phyloP scores from a whole-genome alignment of 1,140 invertebrate species.

The Monomorium pharaonis region DNA sequence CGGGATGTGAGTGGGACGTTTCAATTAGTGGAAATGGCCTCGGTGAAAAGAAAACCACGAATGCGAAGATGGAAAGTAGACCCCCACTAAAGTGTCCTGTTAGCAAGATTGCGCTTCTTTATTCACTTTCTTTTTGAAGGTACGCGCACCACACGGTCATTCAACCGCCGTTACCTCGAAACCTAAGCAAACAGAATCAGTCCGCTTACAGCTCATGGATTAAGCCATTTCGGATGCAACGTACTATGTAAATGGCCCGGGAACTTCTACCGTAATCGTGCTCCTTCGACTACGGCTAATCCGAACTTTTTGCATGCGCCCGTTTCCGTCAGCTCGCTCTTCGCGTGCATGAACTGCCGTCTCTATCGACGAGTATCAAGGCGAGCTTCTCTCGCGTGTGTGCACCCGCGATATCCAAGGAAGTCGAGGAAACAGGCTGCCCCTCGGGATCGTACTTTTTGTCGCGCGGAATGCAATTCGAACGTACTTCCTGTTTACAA shows the following conservation, averaged over 20 bases:
- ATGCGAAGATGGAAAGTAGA: constrained; percentile 32
- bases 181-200: constrained; percentile 31
- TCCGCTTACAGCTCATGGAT: not conserved
- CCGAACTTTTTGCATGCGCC: not conserved
- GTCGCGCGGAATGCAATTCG: constrained; percentile 34
- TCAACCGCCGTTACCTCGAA: constrained; percentile 27
- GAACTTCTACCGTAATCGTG: constrained; percentile 19
- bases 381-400: not conserved
- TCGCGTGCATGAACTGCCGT: not conserved
- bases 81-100: constrained; percentile 2
- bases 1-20: not conserved
- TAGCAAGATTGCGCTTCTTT: constrained; percentile 59
- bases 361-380: not conserved
- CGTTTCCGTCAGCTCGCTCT: not conserved
- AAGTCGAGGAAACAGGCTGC: constrained; percentile 14
- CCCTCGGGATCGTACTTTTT: constrained; percentile 25
- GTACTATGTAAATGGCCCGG: constrained; percentile 6
- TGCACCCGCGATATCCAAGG: not conserved
- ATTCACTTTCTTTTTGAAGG: constrained; percentile 53
- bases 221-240: constrained; percentile 8
- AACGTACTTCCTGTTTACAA: constrained; percentile 51
- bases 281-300: not conserved
- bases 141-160: not conserved
- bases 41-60: constrained; percentile 29
- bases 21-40: constrained; percentile 64